Evolutionary conservation across 2,888 invertebrate species (phyloP), one percentile per base, ranked within the genome.

Genomic region (Agrochola litura): DNA sequence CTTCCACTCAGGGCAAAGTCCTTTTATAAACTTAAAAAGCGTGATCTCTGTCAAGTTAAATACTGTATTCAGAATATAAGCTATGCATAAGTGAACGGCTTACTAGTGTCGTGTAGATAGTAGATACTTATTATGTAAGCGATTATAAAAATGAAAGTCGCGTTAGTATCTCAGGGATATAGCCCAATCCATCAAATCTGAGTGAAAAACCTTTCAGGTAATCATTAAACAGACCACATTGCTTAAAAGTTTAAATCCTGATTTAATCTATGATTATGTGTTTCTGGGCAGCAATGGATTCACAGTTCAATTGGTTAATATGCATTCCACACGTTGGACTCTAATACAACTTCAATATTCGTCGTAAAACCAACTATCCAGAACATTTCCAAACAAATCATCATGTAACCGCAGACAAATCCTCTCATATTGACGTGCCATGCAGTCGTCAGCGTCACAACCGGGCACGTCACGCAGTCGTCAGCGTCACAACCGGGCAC

Each of bases 401-500:
- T 68, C 43, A 49, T 30, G 19, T 70, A 60, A 69, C 49, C 25
- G 14, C 58, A 56, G 63, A 74, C 76, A 79, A 76, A 76, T 71
- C 37, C 68, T 46, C 12, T 75, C 64, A 76, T 56, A 73, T 72
- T 64, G 61, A 76, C 66, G 71, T 69, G 61, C 52, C 70, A 79
- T 82, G 80, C 83, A 82, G 79, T 86, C 70, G 85, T 81, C 86
- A 79, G 64, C 58, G 76, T 69, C 83, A 78, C 77, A 84, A 73
- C 70, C 80, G 22, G 52, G 16, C 25, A 52, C 70, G 80, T 81
- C 80, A 78, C 71, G 58, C 71, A 89, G 88, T 84, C 87, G 84
- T 91, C 93, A 92, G 69, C 43, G 78, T 70, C 85, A 80, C 77
- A 85, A 76, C 71, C 80, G 12, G 49, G 14, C n/a, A 60, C 70